Base-by-base conservation (phyloP, 2,113 vertebrate genomes). In the Rhinogobius similis region DNA sequence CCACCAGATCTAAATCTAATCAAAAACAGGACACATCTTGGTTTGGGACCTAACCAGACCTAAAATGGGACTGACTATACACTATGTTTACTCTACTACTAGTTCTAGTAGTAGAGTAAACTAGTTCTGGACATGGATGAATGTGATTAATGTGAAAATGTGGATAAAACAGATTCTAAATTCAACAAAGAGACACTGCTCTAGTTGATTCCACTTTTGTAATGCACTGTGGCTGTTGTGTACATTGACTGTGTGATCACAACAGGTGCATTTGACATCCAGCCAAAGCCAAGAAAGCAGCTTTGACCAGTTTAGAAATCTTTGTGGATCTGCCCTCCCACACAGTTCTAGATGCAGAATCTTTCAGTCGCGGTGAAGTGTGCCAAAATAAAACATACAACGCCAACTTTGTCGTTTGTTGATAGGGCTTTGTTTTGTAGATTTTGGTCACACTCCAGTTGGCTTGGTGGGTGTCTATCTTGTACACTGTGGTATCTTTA, bases 311-410 rank as follows among this genome's bases (percentile, higher is more conserved):
- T 13, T 62, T 48, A 36, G 62, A 5, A 0, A 59, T 56, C 53
- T 26, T 1, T 50, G 4, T n/a, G n/a, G n/a, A n/a, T n/a, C n/a
- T n/a, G n/a, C n/a, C n/a, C n/a, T n/a, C n/a, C n/a, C n/a, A n/a
- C 65, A 21, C 5, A 18, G 44, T 46, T 46, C 41, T 36, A 70
- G 76, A 79, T 62, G 61, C 36, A 13, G 18, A 79, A 29, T 14
- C 65, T 41, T 63, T 65, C 16, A 26, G 75, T 78, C 76, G 58
- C 23, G 78, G 82, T 83, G 68, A 80, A 72, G 14, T 52, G 2
- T 48, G 36, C 23, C 46, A 20, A 70, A 59, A 38, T 77, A 32
- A 62, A 38, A 72, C 27, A 53, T 39, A 44, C 56, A 52, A 62
- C 4, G 3, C 48, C 67, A 67, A 52, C 2, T n/a, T 8, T 59